Conservation (phyloP, 2,113 vertebrate genomes). For the Otocyon megalotis region DNA sequence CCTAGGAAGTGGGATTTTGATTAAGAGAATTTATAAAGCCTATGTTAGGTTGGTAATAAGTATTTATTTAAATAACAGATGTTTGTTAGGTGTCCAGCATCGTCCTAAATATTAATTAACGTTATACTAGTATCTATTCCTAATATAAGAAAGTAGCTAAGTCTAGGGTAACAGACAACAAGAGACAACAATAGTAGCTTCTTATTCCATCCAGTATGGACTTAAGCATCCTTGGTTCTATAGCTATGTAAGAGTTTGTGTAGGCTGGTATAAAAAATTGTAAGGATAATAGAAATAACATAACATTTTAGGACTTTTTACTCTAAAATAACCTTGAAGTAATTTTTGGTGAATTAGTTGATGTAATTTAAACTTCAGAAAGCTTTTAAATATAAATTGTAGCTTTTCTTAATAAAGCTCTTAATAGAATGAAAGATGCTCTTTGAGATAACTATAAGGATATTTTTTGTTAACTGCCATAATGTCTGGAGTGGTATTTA, state of each 20-base stretch:
- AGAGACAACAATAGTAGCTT: not conserved
- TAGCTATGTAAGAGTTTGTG: not conserved
- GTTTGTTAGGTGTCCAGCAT: conserved; percentile 27
- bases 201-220: not conserved
- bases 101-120: conserved; percentile 33
- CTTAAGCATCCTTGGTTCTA: conserved; percentile 39
- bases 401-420: conserved; percentile 62
- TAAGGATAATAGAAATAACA: conserved; percentile 50
- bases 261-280: conserved; percentile 33
- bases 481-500: conserved; percentile 59
- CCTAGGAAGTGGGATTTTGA: conserved; percentile 54
- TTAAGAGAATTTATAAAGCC: conserved; percentile 15
- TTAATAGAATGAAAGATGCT: conserved; percentile 51
- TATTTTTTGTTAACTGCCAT: conserved; percentile 51
- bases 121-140: conserved; percentile 1
- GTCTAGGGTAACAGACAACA: not conserved
- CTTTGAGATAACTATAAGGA: conserved; percentile 45
- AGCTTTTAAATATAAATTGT: conserved; percentile 52
- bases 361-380: conserved; percentile 51
- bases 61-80: not conserved
- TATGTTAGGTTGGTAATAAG: conserved; percentile 30
- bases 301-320: not conserved
- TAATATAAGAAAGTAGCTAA: conserved; percentile 10
- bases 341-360: conserved; percentile 35
- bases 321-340: conserved; percentile 51